Conservation (phyloP, 2,888 invertebrate species). For the Drosophila multiciliata region DNA sequence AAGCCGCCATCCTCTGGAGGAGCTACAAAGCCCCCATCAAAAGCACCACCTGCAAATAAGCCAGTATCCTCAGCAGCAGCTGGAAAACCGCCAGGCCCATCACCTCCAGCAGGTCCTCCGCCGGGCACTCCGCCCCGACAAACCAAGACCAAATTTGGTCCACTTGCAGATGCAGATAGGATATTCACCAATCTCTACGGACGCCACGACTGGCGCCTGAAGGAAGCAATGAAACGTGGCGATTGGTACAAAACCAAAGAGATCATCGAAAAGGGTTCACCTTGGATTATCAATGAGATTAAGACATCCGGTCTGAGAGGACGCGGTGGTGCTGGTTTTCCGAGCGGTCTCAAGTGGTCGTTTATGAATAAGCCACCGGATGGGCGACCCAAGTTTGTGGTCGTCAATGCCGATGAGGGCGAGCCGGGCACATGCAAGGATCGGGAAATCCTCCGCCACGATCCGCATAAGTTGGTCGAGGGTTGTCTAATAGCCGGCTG, state of each 20-base stretch:
- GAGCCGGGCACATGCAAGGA: conserved; percentile 99
- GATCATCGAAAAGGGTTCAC: conserved; percentile 94
- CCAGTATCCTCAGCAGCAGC: not conserved
- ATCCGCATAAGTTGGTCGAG: conserved; percentile 97
- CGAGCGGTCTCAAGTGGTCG: conserved; percentile 99
- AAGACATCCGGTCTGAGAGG: conserved; percentile 97
- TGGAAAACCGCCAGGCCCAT: conserved; percentile 11
- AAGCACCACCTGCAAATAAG: conserved; percentile 76
- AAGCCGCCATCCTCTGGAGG: not conserved
- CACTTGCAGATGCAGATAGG: conserved; percentile 94
- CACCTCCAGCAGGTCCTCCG: conserved; percentile 74
- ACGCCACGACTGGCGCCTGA: conserved; percentile 97
- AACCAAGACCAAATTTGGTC: conserved; percentile 85
- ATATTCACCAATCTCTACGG: conserved; percentile 99
- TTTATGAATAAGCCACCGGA: conserved; percentile 99
- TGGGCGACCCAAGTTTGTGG: conserved; percentile 97
- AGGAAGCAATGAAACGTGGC: conserved; percentile 94
- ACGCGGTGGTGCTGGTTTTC: conserved; percentile 98
- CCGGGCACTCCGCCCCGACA: conserved; percentile 86
- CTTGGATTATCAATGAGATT: conserved; percentile 98
- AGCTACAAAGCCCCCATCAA: conserved; percentile 23
- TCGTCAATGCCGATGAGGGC: conserved; percentile 99
- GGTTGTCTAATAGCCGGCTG: conserved; percentile 97
- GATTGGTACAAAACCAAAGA: conserved; percentile 99
- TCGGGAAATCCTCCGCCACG: conserved; percentile 98